Base-by-base conservation (phyloP, 2,888 invertebrate genomes). In the Xanthostigma xanthostigma region DNA sequence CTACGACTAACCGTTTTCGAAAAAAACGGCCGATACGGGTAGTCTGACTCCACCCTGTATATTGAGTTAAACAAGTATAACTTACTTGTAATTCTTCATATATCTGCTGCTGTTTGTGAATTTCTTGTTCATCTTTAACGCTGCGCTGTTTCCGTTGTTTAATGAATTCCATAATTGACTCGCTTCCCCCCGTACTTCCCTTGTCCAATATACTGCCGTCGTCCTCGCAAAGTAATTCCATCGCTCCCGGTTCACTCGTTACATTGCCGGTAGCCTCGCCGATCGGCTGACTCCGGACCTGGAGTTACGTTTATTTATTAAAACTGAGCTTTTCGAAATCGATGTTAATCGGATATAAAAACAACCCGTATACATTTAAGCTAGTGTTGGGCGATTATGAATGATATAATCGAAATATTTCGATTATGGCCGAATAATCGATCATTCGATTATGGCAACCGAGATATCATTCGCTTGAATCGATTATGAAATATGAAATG, bases 21-120 rank as follows among this genome's bases (percentile, higher is more conserved):
- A n/a, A n/a, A n/a, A n/a, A n/a, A 4, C 17, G 4, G 3, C n/a
- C n/a, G n/a, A n/a, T n/a, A n/a, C n/a, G n/a, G n/a, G n/a, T n/a
- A n/a, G n/a, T n/a, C n/a, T n/a, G n/a, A n/a, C n/a, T n/a, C n/a
- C n/a, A n/a, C n/a, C n/a, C n/a, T n/a, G n/a, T 27, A 27, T 27
- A 6, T 43, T 58, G 58, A 37, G 52, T 55, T 27, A 27, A 2
- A 27, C 27, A 27, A 27, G 27, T 27, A 35, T 45, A 40, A 58
- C 60, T 57, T 59, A 66, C 66, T 53, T 74, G 72, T 52, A 80
- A 64, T 62, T 84, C 83, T 58, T 82, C 81, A 36, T 82, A 70
- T 57, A 84, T 81, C 60, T 79, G 79, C 60, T 79, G 79, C 63
- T 81, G 79, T 59, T 81, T 78, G 56, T 79, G 75, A 47, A 77